phyloP scores from a whole-genome alignment of 2,888 invertebrate genomes.

The Hoplodrina blanda region DNA sequence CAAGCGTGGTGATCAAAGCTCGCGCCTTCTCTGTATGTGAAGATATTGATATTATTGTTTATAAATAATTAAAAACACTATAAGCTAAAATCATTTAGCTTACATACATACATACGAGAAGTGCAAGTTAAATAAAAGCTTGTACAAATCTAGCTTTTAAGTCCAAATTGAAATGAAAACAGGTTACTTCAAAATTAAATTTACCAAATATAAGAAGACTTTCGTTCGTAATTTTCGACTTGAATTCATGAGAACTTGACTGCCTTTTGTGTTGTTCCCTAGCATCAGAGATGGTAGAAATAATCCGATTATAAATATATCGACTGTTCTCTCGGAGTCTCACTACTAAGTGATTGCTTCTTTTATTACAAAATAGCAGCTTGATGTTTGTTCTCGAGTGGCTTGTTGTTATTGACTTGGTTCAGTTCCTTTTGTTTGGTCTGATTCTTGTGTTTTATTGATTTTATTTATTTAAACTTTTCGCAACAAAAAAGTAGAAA shows the following conservation, averaged over 20 bases:
- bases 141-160: neutral
- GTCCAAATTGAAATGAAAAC: neutral
- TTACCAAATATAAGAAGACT: slow-evolving; percentile 4
- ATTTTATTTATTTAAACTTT: neutral
- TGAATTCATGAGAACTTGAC: slow-evolving; percentile 38
- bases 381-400: slow-evolving; percentile 49
- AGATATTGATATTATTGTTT: too few relatives aligned
- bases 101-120: too few relatives aligned
- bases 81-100: too few relatives aligned
- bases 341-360: slow-evolving; percentile 52
- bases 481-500: too few relatives aligned
- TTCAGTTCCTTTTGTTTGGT: slow-evolving; percentile 33
- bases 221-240: slow-evolving; percentile 31
- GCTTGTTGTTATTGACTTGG: slow-evolving; percentile 26
- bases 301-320: slow-evolving; percentile 54
- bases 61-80: too few relatives aligned
- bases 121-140: too few relatives aligned
- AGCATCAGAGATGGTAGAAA: slow-evolving; percentile 37
- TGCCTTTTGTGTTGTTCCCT: slow-evolving; percentile 34
- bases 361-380: slow-evolving; percentile 54
- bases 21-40: too few relatives aligned
- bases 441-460: slow-evolving; percentile 28
- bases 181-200: slow-evolving; percentile 14
- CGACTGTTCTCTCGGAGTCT: slow-evolving; percentile 29
- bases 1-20: too few relatives aligned